Evolutionary conservation across 2,113 vertebrate genomes (phyloP), one percentile per base, ranked within the genome.

Genomic region (Sardina pilchardus): DNA sequence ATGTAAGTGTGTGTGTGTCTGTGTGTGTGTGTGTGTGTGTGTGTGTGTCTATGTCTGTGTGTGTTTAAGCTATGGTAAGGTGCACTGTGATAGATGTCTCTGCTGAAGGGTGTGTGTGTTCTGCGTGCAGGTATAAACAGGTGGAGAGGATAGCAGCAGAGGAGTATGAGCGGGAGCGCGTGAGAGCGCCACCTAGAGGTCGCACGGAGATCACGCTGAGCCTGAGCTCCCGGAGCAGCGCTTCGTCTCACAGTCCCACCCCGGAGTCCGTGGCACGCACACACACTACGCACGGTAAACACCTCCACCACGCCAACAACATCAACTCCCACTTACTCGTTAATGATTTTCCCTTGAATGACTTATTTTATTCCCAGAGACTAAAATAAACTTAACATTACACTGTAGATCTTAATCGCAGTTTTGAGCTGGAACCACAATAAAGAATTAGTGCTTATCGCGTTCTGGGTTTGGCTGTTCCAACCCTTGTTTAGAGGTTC

Each of bases 191-290:
- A 19, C 94, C 95, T 81, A 93, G 96, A 91, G 96, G 96, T 48
- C 96, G 96, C 85, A 97, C 95, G 71, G 97, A 98, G 92, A 96
- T 99, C 92, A 97, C 96, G 81, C 92, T 99, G 92, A 97, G 97
- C 90, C 93, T 99, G 93, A 96, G 95, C 88, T 93, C 95, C 19
- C 95, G 94, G 19, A 93, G 96, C 88, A 93, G 94, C 59, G 93
- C 93, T 81, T 47, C 39, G 56, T 91, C 94, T 85, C 87, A 90
- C 90, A 95, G 93, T 19, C 0, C 53, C 83, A 96, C 94, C 63
- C 94, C 96, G 21, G 92, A 92, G 14, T 91, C 96, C 56, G 12
- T 30, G 84, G 85, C 88, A 0, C 86, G 83, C 30, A 90, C 88
- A 81, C 89, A 91, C 1, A 88, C 91, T 3, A 36, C 34, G 30